Evolutionary conservation across 2,888 invertebrate species (phyloP).

Genomic region (Sphaerophoria taeniata): DNA sequence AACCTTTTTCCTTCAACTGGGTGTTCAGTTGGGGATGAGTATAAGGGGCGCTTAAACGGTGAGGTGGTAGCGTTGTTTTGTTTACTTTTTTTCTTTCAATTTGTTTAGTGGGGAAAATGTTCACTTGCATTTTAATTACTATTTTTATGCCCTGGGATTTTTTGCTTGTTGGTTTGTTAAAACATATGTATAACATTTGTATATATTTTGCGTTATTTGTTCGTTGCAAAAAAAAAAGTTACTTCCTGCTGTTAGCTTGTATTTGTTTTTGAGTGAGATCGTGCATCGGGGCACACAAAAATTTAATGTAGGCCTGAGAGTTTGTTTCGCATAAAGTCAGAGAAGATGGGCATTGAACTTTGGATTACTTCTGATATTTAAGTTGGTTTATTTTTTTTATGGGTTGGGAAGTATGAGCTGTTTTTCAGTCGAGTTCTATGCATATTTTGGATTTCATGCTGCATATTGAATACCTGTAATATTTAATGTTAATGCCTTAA

Average conservation of each 20-base stretch:
- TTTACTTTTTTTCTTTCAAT: constrained; percentile 39
- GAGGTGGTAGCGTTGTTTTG: not conserved
- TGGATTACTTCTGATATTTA: constrained; percentile 57
- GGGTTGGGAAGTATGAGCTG: not conserved
- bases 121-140: constrained; percentile 65
- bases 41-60: constrained; percentile 3
- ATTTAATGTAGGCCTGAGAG: constrained; percentile 33
- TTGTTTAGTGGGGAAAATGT: constrained; percentile 58
- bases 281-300: constrained; percentile 7
- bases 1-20: constrained; percentile 78
- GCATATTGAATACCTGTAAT: too few relatives aligned
- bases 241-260: constrained; percentile 39
- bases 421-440: not conserved
- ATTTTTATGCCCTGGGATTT: constrained; percentile 56
- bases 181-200: too few relatives aligned
- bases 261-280: constrained; percentile 10
- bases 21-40: constrained; percentile 17
- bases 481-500: too few relatives aligned
- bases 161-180: constrained; percentile 8
- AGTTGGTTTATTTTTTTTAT: not conserved
- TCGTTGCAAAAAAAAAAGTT: constrained; percentile 20
- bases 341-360: constrained; percentile 68
- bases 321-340: constrained; percentile 20
- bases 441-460: not conserved
- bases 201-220: not conserved